Percentiles rank a stretch among this genome's conserved stretches.
Conservation (phyloP, 2,797 vertebrate species). For the Acanthiza pusilla region DNA sequence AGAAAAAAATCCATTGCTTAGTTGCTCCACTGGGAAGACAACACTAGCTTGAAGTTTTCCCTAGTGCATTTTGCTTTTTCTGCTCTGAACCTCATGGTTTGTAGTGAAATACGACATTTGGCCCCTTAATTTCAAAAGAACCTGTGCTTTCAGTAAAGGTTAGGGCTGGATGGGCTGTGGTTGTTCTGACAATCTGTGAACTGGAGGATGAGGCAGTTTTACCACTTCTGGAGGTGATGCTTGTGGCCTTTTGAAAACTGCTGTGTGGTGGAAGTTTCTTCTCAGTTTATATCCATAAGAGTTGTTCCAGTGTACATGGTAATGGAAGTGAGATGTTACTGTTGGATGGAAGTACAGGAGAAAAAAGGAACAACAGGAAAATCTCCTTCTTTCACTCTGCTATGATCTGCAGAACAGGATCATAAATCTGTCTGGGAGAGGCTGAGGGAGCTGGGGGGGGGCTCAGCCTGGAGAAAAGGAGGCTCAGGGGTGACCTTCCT, state of each 20-base stretch:
- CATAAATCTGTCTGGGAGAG: not conserved
- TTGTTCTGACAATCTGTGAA: not conserved
- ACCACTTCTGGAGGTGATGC: not conserved
- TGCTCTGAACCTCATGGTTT: not conserved
- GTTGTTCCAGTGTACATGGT: not conserved
- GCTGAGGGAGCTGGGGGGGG: not conserved
- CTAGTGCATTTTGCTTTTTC: not conserved
- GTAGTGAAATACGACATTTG: not conserved
- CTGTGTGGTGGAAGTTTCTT: not conserved
- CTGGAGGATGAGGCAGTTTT: not conserved
- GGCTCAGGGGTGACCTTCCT: not conserved
- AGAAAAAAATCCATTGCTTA: not conserved
- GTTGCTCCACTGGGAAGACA: not conserved
- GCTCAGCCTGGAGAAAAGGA: not conserved
- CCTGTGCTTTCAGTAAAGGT: not conserved
- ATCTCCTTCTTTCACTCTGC: not conserved
- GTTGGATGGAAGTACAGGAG: not conserved
- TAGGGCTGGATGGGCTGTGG: too few species aligned
- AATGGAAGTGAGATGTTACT: not conserved
- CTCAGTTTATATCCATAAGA: not conserved
- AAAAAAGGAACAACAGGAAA: not conserved
- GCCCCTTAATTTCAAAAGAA: not conserved
- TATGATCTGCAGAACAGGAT: fast-evolving
- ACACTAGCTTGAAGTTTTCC: not conserved
- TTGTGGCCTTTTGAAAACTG: not conserved